phyloP scores from a whole-genome alignment of 2,797 vertebrate species.

The Trematomus bernacchii region DNA sequence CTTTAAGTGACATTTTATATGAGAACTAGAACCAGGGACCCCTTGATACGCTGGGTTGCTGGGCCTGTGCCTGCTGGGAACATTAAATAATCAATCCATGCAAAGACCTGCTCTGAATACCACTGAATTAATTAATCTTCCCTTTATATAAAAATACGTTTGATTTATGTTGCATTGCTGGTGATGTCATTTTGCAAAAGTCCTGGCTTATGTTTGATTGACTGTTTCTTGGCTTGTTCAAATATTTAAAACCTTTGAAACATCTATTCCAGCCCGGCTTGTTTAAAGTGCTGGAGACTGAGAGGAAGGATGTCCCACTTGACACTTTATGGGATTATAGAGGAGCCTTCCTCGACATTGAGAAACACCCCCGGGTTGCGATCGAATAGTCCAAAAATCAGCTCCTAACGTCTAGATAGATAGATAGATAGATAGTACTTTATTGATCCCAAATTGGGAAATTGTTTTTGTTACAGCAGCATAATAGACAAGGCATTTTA shows the following conservation, averaged over 20 bases:
- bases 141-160: neutral
- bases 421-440: no score
- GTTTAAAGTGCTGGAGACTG: conserved; percentile 51
- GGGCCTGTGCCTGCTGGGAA: no score
- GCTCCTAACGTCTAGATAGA: no score
- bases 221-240: conserved; percentile 56
- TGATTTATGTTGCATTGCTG: conserved; percentile 7
- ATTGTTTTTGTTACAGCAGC: no score
- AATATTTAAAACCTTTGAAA: conserved; percentile 57
- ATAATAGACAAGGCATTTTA: no score
- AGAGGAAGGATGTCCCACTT: conserved; percentile 53
- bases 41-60: no score
- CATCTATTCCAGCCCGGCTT: conserved; percentile 17
- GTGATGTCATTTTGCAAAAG: conserved; percentile 22
- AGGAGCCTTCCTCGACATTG: no score
- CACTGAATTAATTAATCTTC: neutral
- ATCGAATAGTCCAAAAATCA: no score
- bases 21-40: no score
- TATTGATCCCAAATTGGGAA: no score
- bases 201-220: conserved; percentile 59
- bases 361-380: no score
- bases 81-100: neutral
- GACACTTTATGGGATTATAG: conserved; percentile 28
- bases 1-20: no score
- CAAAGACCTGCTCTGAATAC: neutral